Percentiles rank a stretch among this genome's conserved stretches.
These are phyloP conservation scores for Podarcis siculus DNA, from an alignment of 2,797 vertebrate genomes.

Conservation along the genomic window DNA sequence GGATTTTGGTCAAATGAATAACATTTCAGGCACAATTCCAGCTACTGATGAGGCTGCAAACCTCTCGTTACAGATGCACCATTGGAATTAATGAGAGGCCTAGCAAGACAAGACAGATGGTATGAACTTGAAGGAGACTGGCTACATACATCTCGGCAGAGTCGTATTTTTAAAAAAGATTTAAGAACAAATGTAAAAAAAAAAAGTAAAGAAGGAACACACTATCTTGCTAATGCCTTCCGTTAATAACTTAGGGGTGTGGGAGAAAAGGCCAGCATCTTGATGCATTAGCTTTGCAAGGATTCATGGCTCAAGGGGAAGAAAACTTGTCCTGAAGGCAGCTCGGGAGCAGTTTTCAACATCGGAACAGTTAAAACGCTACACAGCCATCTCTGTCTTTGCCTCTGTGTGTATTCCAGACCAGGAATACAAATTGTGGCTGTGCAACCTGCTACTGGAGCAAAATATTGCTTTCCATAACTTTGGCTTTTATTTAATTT, in stretches of 20 bases:
- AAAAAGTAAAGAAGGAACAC: not conserved
- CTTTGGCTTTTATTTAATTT: not conserved
- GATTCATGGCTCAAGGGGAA: slow-evolving; percentile 16
- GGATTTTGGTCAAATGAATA: slow-evolving; percentile 33
- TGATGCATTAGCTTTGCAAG: not conserved
- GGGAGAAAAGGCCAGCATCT: not conserved
- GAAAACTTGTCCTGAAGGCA: not conserved
- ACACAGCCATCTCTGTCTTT: not conserved
- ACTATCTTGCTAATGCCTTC: not conserved
- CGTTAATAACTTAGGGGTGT: not conserved
- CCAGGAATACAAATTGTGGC: not conserved
- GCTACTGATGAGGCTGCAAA: slow-evolving; percentile 9
- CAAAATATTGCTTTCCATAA: not conserved
- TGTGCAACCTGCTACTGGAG: not conserved
- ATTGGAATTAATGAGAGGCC: slow-evolving; percentile 32
- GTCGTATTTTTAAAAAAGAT: slow-evolving; percentile 14
- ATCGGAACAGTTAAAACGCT: not conserved
- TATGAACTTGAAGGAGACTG: not conserved
- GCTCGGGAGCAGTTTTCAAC: slow-evolving; percentile 1
- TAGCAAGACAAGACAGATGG: slow-evolving; percentile 31
- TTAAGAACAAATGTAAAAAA: slow-evolving; percentile 12
- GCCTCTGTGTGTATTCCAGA: not conserved
- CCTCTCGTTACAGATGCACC: slow-evolving; percentile 19
- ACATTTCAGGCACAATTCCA: slow-evolving; percentile 28
- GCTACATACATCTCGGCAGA: slow-evolving; percentile 9